phyloP scores from a whole-genome alignment of 2,797 vertebrate species.

The Parauchenoglanis punctatus region DNA sequence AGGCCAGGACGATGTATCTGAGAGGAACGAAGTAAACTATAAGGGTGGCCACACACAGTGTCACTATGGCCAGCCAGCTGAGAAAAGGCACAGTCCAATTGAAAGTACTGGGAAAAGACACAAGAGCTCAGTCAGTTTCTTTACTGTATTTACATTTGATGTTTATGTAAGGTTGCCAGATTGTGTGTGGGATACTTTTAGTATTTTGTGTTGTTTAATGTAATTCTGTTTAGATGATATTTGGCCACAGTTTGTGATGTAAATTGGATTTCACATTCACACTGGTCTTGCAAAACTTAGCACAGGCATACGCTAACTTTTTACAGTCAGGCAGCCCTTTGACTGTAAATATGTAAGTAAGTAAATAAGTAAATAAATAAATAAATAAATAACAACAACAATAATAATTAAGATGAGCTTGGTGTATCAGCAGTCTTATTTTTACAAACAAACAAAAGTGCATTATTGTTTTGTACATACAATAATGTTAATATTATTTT shows the following conservation, averaged over 20 bases:
- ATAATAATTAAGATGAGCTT: not conserved
- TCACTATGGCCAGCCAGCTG: slow-evolving; percentile 93
- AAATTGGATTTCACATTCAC: not conserved
- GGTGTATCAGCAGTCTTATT: not conserved
- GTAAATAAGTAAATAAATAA: too few relatives aligned
- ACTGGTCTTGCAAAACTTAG: not conserved
- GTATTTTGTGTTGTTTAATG: not conserved
- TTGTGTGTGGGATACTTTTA: not conserved
- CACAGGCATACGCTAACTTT: not conserved
- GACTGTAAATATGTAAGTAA: not conserved
- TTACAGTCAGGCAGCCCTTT: not conserved
- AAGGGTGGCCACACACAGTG: slow-evolving; percentile 83
- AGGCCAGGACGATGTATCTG: slow-evolving; percentile 92
- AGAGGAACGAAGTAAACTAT: slow-evolving; percentile 93
- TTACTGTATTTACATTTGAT: not conserved
- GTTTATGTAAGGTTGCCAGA: slow-evolving; percentile 6
- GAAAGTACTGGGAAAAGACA: slow-evolving; percentile 82
- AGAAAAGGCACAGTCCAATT: slow-evolving; percentile 99
- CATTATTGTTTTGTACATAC: not conserved
- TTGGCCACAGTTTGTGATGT: not conserved
- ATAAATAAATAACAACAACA: too few relatives aligned
- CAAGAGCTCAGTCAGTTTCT: slow-evolving; percentile 12
- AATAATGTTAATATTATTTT: not conserved
- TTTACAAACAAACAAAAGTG: not conserved
- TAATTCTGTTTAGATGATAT: slow-evolving; percentile 1